These are phyloP conservation scores for Tachuris rubrigastra DNA, from an alignment of 2,113 vertebrate species.

Conservation along the genomic window DNA sequence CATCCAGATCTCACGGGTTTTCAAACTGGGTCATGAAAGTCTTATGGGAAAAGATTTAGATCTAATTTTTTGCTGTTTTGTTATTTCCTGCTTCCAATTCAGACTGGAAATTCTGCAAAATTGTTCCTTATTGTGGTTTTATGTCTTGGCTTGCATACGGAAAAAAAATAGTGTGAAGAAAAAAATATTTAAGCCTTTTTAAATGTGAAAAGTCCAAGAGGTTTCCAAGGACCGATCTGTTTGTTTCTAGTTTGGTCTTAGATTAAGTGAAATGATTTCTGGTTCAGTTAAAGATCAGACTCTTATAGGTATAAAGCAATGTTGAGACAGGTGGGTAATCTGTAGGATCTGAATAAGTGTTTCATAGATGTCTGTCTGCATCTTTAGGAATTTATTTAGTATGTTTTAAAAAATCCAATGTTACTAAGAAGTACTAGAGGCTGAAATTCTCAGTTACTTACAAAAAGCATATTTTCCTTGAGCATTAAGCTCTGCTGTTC, in stretches of 20 bases:
- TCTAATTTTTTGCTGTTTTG: not conserved
- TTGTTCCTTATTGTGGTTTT: not conserved
- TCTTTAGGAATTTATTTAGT: not conserved
- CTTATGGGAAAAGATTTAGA: not conserved
- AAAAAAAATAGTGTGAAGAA: not conserved
- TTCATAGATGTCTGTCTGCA: not conserved
- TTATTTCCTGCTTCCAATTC: not conserved
- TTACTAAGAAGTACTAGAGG: not conserved
- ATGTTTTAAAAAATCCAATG: not conserved
- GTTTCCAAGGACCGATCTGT: not conserved
- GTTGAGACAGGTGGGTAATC: not conserved
- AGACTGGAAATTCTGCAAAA: not conserved
- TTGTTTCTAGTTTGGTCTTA: not conserved
- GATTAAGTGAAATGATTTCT: not conserved
- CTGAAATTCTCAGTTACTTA: not conserved
- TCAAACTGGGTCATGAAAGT: not conserved
- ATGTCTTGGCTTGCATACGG: not conserved
- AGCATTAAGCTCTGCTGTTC: accelerated
- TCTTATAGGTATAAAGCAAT: not conserved
- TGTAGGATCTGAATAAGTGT: not conserved
- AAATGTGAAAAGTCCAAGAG: not conserved
- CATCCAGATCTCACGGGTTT: not conserved
- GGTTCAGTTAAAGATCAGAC: not conserved
- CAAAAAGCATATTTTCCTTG: not conserved
- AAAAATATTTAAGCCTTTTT: not conserved